phyloP scores from a whole-genome alignment of 2,113 vertebrate genomes.

The Ailurus styani region DNA sequence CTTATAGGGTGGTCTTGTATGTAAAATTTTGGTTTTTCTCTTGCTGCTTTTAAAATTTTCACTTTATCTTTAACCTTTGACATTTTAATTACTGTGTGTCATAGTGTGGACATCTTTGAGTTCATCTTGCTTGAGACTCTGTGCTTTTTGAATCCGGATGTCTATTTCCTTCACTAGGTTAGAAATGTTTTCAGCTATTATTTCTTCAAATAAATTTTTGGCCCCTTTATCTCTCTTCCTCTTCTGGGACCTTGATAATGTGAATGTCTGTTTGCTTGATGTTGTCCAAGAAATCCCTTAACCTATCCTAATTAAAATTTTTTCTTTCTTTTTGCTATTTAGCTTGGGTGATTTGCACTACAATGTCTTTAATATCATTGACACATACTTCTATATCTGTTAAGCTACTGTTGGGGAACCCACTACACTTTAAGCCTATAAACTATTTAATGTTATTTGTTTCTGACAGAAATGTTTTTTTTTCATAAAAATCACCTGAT shows the following conservation, averaged over 20 bases:
- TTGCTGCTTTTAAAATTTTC: neutral
- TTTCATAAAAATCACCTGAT: constrained; percentile 11
- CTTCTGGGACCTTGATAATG: neutral
- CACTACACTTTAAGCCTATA: neutral
- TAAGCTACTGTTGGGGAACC: neutral
- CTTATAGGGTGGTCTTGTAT: neutral
- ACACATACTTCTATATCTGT: neutral
- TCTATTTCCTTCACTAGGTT: neutral
- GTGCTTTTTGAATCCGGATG: neutral
- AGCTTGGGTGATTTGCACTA: neutral
- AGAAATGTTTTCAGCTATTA: neutral
- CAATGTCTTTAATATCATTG: neutral
- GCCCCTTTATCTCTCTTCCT: neutral
- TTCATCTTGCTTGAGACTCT: neutral
- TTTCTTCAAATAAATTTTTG: neutral
- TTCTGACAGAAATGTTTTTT: neutral
- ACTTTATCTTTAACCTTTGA: neutral
- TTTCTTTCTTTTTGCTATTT: neutral
- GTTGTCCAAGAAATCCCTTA: neutral
- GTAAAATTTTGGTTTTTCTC: neutral
- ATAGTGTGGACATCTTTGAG: neutral
- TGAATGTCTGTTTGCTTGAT: neutral
- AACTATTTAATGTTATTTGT: neutral
- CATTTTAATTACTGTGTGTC: neutral
- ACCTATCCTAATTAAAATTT: neutral